Conservation (phyloP, 2,113 vertebrate species). For the Forbesichthys agassizii region DNA sequence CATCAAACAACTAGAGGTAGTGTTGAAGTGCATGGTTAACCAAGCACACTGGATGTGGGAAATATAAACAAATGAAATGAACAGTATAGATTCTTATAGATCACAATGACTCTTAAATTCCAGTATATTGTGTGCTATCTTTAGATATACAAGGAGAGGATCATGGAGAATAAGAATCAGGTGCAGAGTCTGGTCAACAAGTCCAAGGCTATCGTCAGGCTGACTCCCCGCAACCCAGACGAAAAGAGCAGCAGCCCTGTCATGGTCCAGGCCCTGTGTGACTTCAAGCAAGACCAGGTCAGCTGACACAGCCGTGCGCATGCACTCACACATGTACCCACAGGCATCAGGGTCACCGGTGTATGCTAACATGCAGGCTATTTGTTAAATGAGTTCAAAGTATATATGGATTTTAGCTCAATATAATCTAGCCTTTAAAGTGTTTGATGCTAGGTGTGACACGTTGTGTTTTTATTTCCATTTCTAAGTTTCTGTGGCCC, state of each 20-base stretch:
- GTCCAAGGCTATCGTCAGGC: constrained; percentile 89
- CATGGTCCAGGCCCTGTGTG: constrained; percentile 91
- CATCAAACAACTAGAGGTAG: constrained; percentile 91
- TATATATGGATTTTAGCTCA: no score
- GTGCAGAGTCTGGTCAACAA: constrained; percentile 93
- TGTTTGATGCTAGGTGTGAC: not conserved
- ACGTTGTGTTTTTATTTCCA: no score
- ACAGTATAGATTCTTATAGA: not conserved
- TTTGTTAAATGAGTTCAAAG: no score
- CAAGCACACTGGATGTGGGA: not conserved
- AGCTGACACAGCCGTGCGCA: constrained; percentile 1
- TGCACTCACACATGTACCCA: not conserved
- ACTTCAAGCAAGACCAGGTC: constrained; percentile 98
- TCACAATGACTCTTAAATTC: not conserved
- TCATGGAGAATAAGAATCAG: constrained; percentile 91
- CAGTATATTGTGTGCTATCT: constrained; percentile 4
- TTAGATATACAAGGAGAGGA: constrained; percentile 89
- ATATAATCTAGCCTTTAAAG: no score
- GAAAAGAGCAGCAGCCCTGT: constrained; percentile 81
- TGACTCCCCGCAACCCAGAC: constrained; percentile 93
- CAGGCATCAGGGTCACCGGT: not conserved
- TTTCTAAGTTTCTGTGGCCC: no score
- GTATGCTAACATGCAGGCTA: not conserved
- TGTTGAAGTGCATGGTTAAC: not conserved
- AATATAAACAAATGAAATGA: not conserved